Conservation (phyloP, 2,113 vertebrate genomes). For the Clarias macrocephalus region DNA sequence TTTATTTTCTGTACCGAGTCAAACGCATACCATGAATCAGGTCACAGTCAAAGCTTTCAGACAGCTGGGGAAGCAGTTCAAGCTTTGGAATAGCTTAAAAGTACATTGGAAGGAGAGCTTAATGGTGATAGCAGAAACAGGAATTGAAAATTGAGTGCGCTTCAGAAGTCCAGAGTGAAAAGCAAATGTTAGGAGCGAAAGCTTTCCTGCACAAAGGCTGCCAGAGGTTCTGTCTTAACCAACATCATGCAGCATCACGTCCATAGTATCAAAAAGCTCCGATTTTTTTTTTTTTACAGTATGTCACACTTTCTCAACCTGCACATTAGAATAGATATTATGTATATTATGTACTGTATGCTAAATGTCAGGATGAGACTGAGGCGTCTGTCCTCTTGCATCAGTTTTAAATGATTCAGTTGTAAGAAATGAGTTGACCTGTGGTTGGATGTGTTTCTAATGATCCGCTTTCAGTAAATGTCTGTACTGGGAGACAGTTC, state of each 20-base stretch:
- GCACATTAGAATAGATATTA: neutral
- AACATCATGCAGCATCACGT: conserved; percentile 1
- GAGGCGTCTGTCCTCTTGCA: neutral
- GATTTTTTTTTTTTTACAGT: neutral
- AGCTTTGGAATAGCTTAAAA: conserved; percentile 50
- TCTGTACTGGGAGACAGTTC: neutral
- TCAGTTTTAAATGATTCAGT: neutral
- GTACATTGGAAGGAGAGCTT: conserved; percentile 38
- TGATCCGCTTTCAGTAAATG: neutral
- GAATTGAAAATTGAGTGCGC: conserved; percentile 43
- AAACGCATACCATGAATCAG: conserved; percentile 27
- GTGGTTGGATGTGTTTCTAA: neutral
- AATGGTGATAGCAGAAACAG: conserved; percentile 54
- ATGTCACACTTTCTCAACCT: neutral
- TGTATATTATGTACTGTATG: neutral
- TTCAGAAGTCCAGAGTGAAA: conserved; percentile 18
- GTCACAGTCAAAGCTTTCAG: conserved; percentile 42
- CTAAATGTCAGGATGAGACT: neutral
- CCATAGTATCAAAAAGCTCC: neutral
- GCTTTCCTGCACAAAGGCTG: neutral
- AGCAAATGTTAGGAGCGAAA: conserved; percentile 18
- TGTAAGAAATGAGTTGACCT: neutral
- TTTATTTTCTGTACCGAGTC: conserved; percentile 15
- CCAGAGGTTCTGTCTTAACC: neutral
- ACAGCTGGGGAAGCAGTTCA: conserved; percentile 56